Evolutionary conservation across 2,888 invertebrate genomes (phyloP), one percentile per base, ranked within the genome.

Genomic region (Coenonympha glycerion): DNA sequence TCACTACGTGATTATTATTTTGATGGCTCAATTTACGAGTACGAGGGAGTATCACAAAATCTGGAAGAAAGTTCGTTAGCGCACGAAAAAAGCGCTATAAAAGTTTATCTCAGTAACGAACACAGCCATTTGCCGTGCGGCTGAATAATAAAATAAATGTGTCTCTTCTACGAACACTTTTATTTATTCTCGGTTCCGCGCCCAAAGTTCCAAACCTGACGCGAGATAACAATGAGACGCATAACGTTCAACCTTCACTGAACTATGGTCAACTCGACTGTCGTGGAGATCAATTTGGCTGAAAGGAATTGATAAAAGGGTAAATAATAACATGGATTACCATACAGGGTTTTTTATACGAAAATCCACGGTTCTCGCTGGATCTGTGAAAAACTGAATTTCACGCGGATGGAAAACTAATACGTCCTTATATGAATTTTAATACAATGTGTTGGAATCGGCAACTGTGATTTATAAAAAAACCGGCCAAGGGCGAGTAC

Each of bases 101-200:
- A 81, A 75, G 70, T 74, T 82, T 84, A 86, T 85, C 85, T 71
- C 66, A 66, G 70, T 68, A 66, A 72, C 71, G 76, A n/a, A n/a
- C n/a, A 73, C 69, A 70, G 66, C 68, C 73, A n/a, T n/a, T n/a
- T n/a, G n/a, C n/a, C n/a, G n/a, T n/a, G 72, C 73, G 66, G 66
- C 69, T 71, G 75, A 80, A 83, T 78, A 81, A 84, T 79, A 85
- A 83, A 82, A 78, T 80, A 80, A 79, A 75, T 76, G 69, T 77
- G 68, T 74, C 71, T 80, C 68, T 86, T 86, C 85, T 82, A 79
- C 76, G 84, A 84, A 85, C 65, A 71, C 68, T 79, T 78, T 80
- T 80, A 84, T 82, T 83, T 84, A 77, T 82, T 78, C 79, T 78
- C 73, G 73, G n/a, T n/a, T n/a, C n/a, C n/a, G n/a, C n/a, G n/a